These are phyloP conservation scores for Leptinotarsa undecemlineata DNA, from an alignment of 1,140 invertebrate genomes.

Conservation along the genomic window DNA sequence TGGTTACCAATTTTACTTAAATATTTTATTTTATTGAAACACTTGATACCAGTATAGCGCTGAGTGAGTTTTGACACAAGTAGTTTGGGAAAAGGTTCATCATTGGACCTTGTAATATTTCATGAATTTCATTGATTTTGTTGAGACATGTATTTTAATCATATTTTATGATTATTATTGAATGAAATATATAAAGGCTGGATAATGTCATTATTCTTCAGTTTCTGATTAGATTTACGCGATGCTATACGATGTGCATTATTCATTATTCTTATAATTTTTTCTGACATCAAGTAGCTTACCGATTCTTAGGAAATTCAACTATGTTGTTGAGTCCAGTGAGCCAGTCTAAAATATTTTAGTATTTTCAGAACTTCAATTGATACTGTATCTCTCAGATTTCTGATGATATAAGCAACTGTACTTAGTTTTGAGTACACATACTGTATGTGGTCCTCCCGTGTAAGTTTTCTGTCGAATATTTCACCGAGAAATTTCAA, in stretches of 20 bases:
- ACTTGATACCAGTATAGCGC: not conserved
- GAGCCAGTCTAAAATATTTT: not conserved
- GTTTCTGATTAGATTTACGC: not conserved
- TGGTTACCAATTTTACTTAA: not conserved
- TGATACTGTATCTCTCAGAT: not conserved
- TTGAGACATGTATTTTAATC: not conserved
- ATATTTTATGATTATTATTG: not conserved
- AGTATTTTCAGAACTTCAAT: not conserved
- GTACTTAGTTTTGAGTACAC: not conserved
- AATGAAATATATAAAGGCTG: not conserved
- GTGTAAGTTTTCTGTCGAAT: not conserved
- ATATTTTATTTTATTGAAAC: not conserved
- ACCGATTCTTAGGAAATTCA: not conserved
- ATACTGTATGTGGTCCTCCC: not conserved
- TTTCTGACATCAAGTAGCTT: not conserved
- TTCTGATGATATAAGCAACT: not conserved
- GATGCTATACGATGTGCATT: not conserved
- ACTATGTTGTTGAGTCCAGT: not conserved
- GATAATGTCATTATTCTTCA: not conserved
- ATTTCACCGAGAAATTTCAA: not conserved
- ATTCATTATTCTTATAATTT: constrained; percentile 9
- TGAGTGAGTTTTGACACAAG: constrained; percentile 9
- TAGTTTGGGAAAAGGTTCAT: not conserved
- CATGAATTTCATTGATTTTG: not conserved
- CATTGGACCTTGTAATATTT: not conserved